phyloP scores from a whole-genome alignment of 2,888 invertebrate genomes.

The Agrochola circellaris region DNA sequence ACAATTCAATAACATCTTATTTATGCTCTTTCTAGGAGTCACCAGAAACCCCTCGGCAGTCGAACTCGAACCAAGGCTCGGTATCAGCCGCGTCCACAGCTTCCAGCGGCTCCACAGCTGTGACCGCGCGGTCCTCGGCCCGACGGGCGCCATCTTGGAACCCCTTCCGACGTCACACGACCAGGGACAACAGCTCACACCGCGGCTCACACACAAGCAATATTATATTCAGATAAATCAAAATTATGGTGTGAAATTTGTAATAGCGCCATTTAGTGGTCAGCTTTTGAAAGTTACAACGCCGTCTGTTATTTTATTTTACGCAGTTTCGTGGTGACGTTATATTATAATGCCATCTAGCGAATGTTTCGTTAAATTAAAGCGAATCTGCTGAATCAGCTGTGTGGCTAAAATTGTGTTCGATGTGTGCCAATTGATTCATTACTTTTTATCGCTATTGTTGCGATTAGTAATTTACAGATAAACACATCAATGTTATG shows the following conservation, averaged over 20 bases:
- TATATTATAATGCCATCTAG: constrained; percentile 13
- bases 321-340: neutral
- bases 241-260: neutral
- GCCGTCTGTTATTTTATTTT: constrained; percentile 12
- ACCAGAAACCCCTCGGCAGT: constrained; percentile 78
- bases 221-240: constrained; percentile 90
- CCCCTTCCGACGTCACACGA: constrained; percentile 92
- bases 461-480: constrained; percentile 5
- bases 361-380: constrained; percentile 1
- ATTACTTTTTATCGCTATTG: neutral
- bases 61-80: constrained; percentile 85
- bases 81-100: constrained; percentile 88
- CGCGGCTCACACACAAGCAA: constrained; percentile 88
- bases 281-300: constrained; percentile 1
- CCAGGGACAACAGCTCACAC: constrained; percentile 89
- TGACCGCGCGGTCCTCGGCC: constrained; percentile 82
- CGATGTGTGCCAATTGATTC: constrained; percentile 20
- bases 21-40: constrained; percentile 69
- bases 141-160: constrained; percentile 92
- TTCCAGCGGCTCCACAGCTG: constrained; percentile 84
- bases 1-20: neutral
- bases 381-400: neutral
- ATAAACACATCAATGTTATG: neutral
- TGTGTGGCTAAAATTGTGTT: neutral
- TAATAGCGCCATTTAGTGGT: constrained; percentile 46